Conservation (phyloP, 2,797 vertebrate species). For the Odontamblyopus rebecca region DNA sequence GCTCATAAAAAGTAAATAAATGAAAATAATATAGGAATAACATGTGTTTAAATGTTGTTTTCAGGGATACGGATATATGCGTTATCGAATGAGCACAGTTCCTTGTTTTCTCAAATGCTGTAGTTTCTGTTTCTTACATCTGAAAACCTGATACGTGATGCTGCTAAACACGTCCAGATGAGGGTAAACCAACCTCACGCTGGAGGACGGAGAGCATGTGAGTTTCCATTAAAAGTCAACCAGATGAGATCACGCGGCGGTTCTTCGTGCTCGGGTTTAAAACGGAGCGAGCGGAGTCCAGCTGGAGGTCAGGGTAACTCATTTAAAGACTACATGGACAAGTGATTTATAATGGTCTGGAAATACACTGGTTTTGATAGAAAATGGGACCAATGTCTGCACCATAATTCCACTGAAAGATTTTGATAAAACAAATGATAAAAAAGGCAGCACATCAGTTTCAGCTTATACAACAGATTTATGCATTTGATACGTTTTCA, state of each 20-base stretch:
- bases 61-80: no score
- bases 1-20: no score
- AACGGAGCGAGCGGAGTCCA: background rate
- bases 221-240: slow-evolving; percentile 16
- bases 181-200: slow-evolving; percentile 13
- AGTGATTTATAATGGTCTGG: background rate
- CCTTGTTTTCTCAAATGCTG: slow-evolving; percentile 32
- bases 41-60: no score
- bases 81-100: background rate
- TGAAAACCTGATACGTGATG: slow-evolving; percentile 25
- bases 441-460: background rate
- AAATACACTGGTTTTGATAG: background rate
- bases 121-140: slow-evolving; percentile 18
- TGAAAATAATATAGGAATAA: no score
- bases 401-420: background rate
- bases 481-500: no score
- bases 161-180: slow-evolving; percentile 20
- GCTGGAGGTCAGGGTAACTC: background rate
- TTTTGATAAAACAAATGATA: background rate
- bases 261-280: slow-evolving; percentile 3
- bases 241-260: slow-evolving; percentile 21
- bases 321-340: background rate
- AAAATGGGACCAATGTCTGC: background rate
- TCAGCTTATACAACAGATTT: background rate
- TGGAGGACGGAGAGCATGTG: slow-evolving; percentile 2